These are phyloP conservation scores for Austrofundulus limnaeus DNA, from an alignment of 2,113 vertebrate genomes.

Conservation along the genomic window DNA sequence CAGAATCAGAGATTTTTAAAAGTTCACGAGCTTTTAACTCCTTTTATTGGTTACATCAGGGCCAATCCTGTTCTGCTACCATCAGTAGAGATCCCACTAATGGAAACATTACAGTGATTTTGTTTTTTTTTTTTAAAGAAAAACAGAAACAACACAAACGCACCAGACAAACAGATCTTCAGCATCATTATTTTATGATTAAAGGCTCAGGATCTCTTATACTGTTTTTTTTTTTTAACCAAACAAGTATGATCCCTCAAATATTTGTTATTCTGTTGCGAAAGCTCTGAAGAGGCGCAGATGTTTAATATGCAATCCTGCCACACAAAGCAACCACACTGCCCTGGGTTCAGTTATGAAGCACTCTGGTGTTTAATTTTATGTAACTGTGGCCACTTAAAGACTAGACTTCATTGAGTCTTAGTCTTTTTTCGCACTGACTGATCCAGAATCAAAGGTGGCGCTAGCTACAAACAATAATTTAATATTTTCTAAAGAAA, in stretches of 20 bases:
- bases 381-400: no score
- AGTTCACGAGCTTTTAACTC: no score
- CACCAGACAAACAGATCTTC: not conserved
- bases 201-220: no score
- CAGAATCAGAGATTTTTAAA: not conserved
- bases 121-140: not conserved
- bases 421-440: not conserved
- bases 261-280: no score
- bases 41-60: not conserved
- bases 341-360: no score
- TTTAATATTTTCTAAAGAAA: no score
- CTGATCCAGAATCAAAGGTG: slow-evolving; percentile 5
- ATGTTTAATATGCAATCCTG: no score
- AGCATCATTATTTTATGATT: not conserved
- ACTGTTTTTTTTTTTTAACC: no score
- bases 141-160: not conserved
- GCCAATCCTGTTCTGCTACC: slow-evolving; percentile 53
- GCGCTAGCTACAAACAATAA: slow-evolving; percentile 3
- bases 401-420: not conserved
- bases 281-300: no score
- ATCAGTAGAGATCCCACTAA: slow-evolving; percentile 29
- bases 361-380: no score
- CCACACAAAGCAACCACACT: no score
- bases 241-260: no score
- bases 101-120: slow-evolving; percentile 18